Percentiles rank a stretch among this genome's conserved stretches.
Conservation (phyloP, 1,140 invertebrate species). For the Ephestia elutella region DNA sequence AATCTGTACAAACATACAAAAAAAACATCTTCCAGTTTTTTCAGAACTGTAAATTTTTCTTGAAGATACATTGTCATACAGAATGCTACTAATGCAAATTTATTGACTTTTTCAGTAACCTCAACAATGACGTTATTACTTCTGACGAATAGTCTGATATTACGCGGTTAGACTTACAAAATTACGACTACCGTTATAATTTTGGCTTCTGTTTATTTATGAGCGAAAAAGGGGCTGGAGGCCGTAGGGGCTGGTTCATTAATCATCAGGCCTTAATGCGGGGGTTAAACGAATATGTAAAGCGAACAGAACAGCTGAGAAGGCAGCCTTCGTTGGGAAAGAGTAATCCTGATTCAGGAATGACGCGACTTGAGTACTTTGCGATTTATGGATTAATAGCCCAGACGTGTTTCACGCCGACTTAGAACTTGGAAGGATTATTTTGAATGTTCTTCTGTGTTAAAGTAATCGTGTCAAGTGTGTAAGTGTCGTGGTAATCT, state of each 20-base stretch:
- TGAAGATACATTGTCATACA: no score
- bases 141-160: not conserved
- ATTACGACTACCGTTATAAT: conserved; percentile 32
- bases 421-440: not conserved
- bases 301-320: conserved; percentile 42
- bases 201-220: conserved; percentile 58
- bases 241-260: conserved; percentile 49
- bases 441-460: conserved; percentile 4
- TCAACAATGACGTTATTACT: not conserved
- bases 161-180: conserved; percentile 5
- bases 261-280: conserved; percentile 57
- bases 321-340: conserved; percentile 45
- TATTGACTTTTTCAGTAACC: not conserved
- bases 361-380: conserved; percentile 20
- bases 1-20: no score
- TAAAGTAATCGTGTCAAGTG: no score
- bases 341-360: conserved; percentile 43
- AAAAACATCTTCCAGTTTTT: no score
- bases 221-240: conserved; percentile 43
- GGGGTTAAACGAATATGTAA: conserved; percentile 58
- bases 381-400: not conserved
- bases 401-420: not conserved
- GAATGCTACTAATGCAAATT: no score
- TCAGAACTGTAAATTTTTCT: no score
- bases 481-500: no score